Conservation (phyloP, 1,140 invertebrate species). For the Pseudachorutes palmiensis region DNA sequence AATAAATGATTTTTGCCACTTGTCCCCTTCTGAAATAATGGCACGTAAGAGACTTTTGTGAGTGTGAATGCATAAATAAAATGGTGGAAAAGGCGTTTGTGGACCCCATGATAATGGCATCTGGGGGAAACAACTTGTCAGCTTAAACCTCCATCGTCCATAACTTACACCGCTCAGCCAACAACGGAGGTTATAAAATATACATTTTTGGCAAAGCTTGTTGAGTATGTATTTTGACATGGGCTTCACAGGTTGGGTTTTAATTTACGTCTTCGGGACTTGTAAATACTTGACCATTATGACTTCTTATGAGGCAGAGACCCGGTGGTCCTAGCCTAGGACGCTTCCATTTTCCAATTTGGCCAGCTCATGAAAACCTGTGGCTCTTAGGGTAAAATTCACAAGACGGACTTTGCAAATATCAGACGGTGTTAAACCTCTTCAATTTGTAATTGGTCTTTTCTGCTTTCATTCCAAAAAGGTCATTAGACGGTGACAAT, state of each 20-base stretch:
- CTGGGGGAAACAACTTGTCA: background rate
- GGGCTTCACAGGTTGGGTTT: background rate
- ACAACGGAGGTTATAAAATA: background rate
- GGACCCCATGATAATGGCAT: background rate
- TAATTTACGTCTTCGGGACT: background rate
- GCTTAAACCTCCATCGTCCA: background rate
- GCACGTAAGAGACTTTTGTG: background rate
- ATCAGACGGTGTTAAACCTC: no score
- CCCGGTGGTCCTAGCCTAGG: background rate
- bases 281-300: background rate
- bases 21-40: no score
- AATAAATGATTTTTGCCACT: background rate
- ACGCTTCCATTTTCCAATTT: background rate
- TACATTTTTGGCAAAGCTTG: background rate
- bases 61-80: constrained; percentile 3
- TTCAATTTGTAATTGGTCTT: no score
- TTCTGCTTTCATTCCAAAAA: no score
- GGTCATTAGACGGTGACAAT: no score
- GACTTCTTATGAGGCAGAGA: background rate
- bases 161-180: background rate
- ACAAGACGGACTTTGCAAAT: no score
- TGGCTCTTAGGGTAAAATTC: no score
- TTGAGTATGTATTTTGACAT: background rate
- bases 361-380: background rate
- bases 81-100: background rate